Evolutionary conservation across 2,113 vertebrate species (phyloP), one percentile per base, ranked within the genome.

Genomic region (Saguinus imperator): DNA sequence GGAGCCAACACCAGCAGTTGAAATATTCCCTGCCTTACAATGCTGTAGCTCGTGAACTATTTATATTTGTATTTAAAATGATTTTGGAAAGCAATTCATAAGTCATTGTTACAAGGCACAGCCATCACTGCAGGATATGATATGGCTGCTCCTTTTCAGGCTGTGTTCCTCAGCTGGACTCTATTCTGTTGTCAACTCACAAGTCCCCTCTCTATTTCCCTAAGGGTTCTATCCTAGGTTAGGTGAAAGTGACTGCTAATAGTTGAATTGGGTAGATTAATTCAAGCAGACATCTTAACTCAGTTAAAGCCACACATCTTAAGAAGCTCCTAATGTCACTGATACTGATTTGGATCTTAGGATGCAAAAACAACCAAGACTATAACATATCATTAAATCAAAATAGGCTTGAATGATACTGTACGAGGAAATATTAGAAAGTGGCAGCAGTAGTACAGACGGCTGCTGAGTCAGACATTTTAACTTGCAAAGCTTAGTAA

Each of bases 401-500:
- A 85, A 87, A 32, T 5, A 20, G 37, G 57, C 18, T 70, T 25
- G 16, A 23, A 16, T 1, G 21, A 57, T 10, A 79, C 25, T 58
- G n/a, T 21, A 64, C 25, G 27, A 35, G 43, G 32, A n/a, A 43
- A 0, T 52, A 52, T 68, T 14, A 75, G 23, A 87, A 82, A 64
- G 68, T 61, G 84, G 94, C 58, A 43, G 45, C 35, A 20, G 29
- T 23, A 61, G 48, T 16, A 43, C 0, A 68, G 40, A 48, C 4
- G 23, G 81, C 43, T 76, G 93, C 73, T 93, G 91, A 96, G 83
- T 72, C 95, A 95, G 76, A 77, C 57, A 68, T 79, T 90, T 91
- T 23, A 52, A 91, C 85, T 79, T 93, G 35, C 85, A 94, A 97
- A 96, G 79, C 73, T 80, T 94, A 96, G 94, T 94, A 76, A 89